These are phyloP conservation scores for Psettodes erumei DNA, from an alignment of 2,113 vertebrate species.

Conservation along the genomic window DNA sequence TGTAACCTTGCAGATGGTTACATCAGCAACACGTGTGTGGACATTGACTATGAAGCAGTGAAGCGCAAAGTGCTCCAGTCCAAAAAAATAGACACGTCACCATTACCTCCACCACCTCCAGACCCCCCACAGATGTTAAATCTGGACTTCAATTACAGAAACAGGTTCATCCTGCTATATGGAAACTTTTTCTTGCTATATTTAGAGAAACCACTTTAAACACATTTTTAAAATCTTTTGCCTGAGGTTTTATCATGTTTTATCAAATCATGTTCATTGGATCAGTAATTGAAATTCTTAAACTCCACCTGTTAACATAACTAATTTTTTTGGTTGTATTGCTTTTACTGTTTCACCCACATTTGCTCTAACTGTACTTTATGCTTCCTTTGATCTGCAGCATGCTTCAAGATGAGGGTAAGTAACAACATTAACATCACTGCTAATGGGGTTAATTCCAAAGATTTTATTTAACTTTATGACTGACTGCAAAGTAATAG, in stretches of 20 bases:
- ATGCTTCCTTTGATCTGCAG: slow-evolving; percentile 68
- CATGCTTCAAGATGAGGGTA: slow-evolving; percentile 69
- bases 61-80: slow-evolving; percentile 63
- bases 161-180: slow-evolving; percentile 65
- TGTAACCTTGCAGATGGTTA: slow-evolving; percentile 77
- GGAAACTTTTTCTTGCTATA: background rate
- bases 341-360: slow-evolving; percentile 7
- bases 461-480: background rate
- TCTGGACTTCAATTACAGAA: slow-evolving; percentile 37
- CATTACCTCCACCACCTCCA: slow-evolving; percentile 70
- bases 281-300: background rate
- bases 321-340: background rate
- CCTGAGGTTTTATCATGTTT: too few relatives aligned
- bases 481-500: background rate
- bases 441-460: background rate
- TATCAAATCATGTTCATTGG: background rate
- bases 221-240: too few relatives aligned
- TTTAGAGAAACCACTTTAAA: background rate
- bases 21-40: slow-evolving; percentile 81
- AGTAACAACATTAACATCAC: slow-evolving; percentile 43
- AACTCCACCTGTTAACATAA: background rate
- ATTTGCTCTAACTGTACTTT: slow-evolving; percentile 22
- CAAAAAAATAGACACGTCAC: slow-evolving; percentile 20
- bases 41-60: slow-evolving; percentile 82
- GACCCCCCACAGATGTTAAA: slow-evolving; percentile 48